These are phyloP conservation scores for Mallateleia sp. DNA, from an alignment of 2,888 invertebrate species.

Conservation along the genomic window DNA sequence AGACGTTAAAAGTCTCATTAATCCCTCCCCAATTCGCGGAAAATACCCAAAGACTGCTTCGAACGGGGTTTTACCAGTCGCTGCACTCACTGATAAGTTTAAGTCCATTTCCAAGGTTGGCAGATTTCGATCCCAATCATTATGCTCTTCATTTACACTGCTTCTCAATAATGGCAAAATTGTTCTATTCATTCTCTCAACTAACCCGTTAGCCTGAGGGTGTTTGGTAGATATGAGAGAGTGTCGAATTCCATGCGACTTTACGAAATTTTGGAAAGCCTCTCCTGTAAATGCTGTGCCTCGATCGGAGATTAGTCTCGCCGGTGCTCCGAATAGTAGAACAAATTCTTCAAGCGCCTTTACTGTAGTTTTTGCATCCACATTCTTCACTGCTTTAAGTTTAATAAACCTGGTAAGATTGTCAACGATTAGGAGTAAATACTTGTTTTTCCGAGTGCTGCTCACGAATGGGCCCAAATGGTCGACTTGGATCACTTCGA, in stretches of 20 bases:
- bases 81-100: not conserved
- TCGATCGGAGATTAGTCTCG: slow-evolving; percentile 73
- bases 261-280: slow-evolving; percentile 21
- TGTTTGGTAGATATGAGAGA: slow-evolving; percentile 64
- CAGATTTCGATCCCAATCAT: slow-evolving; percentile 36
- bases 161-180: slow-evolving; percentile 22
- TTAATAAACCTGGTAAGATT: not conserved
- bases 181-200: slow-evolving; percentile 29
- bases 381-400: not conserved
- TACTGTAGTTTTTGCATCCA: not conserved
- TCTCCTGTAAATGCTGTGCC: slow-evolving; percentile 64
- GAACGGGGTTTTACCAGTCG: slow-evolving; percentile 24
- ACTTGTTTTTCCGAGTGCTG: not conserved
- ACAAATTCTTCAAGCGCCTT: not conserved
- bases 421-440: not conserved
- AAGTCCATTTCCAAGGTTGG: not conserved
- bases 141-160: not conserved
- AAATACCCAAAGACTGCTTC: slow-evolving; percentile 18
- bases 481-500: too few species aligned
- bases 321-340: slow-evolving; percentile 52
- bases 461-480: not conserved
- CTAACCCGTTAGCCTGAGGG: slow-evolving; percentile 74
- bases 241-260: slow-evolving; percentile 53
- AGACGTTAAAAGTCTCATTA: not conserved
- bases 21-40: slow-evolving; percentile 19